Base-by-base conservation (phyloP, 2,797 vertebrate genomes). In the Acipenser oxyrinchus region DNA sequence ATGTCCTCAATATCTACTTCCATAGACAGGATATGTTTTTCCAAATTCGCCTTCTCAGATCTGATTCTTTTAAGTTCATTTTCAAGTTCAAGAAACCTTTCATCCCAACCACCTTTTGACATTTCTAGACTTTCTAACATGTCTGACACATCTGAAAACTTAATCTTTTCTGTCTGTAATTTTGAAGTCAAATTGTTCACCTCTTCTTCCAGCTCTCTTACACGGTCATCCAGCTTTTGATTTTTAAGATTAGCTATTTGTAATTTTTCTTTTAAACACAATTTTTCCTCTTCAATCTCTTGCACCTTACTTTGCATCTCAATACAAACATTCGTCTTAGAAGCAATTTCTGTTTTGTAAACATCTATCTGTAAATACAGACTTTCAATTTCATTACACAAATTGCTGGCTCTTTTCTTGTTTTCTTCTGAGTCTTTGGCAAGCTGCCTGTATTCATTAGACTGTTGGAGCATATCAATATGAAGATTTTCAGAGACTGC, bases 11-110 rank as follows among this genome's bases (percentile, higher is more conserved):
- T 79, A 62, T 91, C 85, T 6, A 70, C 71, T 76, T 94, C 89
- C 83, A 75, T 73, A 61, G 88, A 88, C 6, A 91, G 79, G 18
- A 83, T 83, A 9, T 81, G 82, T 57, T 79, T 85, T 74, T 94
- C 88, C n/a, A 80, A 69, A 73, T 87, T 89, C 15, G 74, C 73
- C 66, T 89, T 92, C 77, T 94, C 91, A 6, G 85, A 89, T 70
- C 85, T 86, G 51, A 82, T 77, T 67, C 84, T 86, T 71, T 68
- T 87, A 49, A 85, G 9, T 70, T 93, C 83, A 0, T 84, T 90
- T 81, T 91, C 88, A 72, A 81, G 75, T 71, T 86, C 84, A 71
- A 92, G 81, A 80, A 87, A 87, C 57, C 79, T 90, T 67, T 92
- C 86, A 12, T 85, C 80, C 85, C 85, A 89, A 12, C 76, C 83